Conservation (phyloP, 2,888 invertebrate genomes). For the Aproaerema taeniolella region DNA sequence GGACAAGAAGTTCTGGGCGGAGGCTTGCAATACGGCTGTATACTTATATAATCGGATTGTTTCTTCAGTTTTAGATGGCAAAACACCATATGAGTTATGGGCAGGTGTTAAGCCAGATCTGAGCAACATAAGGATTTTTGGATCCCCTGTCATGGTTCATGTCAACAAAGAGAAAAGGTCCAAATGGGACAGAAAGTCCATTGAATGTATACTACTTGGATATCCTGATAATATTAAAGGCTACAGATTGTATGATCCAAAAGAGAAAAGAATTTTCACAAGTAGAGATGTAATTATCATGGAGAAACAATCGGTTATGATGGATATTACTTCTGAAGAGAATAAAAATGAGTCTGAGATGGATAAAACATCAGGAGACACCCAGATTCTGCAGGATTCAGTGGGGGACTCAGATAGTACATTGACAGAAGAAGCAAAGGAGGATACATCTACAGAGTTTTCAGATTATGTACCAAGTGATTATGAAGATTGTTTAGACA, state of each 20-base stretch:
- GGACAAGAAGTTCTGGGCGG: slow-evolving; percentile 18
- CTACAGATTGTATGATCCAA: slow-evolving; percentile 14
- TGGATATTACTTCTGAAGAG: neutral
- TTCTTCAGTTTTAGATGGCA: neutral
- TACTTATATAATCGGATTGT: slow-evolving; percentile 6
- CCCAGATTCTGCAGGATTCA: slow-evolving; percentile 3
- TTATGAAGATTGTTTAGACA: slow-evolving; percentile 4
- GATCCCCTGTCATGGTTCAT: slow-evolving; percentile 15
- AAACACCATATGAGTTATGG: slow-evolving; percentile 12
- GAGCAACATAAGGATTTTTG: neutral
- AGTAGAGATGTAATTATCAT: slow-evolving; percentile 5
- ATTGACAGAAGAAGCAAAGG: slow-evolving; percentile 3
- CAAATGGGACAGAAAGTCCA: slow-evolving; percentile 25
- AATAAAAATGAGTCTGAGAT: slow-evolving; percentile 1
- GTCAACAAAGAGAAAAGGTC: slow-evolving; percentile 19
- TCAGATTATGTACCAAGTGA: slow-evolving; percentile 2
- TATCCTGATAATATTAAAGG: slow-evolving; percentile 26
- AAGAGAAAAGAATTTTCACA: neutral
- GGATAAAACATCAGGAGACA: slow-evolving; percentile 2
- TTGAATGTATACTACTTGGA: slow-evolving; percentile 20
- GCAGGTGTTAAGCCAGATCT: slow-evolving; percentile 2
- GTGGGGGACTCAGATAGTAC: slow-evolving; percentile 1
- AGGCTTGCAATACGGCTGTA: slow-evolving; percentile 20
- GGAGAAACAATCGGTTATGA: neutral
- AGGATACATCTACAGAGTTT: neutral